Base-by-base conservation (phyloP, 2,113 vertebrate genomes). In the Syngnathus typhle region DNA sequence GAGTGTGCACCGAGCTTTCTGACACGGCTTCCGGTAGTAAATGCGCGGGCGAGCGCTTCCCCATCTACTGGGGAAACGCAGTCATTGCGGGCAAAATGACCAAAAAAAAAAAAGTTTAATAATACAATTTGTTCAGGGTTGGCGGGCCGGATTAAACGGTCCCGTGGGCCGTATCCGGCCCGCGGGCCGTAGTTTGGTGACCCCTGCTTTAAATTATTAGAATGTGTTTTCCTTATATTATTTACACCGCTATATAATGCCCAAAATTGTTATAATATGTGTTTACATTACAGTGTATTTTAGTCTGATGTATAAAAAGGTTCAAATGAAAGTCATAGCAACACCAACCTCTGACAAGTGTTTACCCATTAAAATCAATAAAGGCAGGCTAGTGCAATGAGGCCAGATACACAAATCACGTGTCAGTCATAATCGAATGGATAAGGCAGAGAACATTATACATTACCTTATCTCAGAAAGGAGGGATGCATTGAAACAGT, bases 381-480 rank as follows among this genome's bases (percentile, higher is more conserved):
- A 69, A 36, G 37, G 46, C 41, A 52, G 37, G 41, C 32, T 32
- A 7, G 1, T 37, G 16, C 63, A 39, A 63, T 55, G 37, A 36
- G n/a, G 49, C n/a, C 79, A 68, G 47, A 76, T 49, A 16, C 44
- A 6, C 72, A 68, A 39, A 38, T 73, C 71, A 74, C 27, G 4
- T 68, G 75, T 55, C 58, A 1, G 2, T 72, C 12, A 64, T 81
- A 71, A 83, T 81, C 82, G 76, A 71, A 71, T 74, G 71, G 7
- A 77, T 70, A 44, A 71, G 49, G 32, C 68, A 55, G 72, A 66
- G 68, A 54, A 67, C 67, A 76, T 82, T 68, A 82, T 54, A 37
- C 54, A 56, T 7, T 70, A 66, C 64, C 60, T 66, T 74, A 49
- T 47, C 46, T n/a, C 18, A 19, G 52, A 69, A 46, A 55, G 18